A percentile compares a stretch with the other conserved stretches of the same genome.
Conservation (phyloP, 2,113 vertebrate genomes). For the Larimichthys polyactis region DNA sequence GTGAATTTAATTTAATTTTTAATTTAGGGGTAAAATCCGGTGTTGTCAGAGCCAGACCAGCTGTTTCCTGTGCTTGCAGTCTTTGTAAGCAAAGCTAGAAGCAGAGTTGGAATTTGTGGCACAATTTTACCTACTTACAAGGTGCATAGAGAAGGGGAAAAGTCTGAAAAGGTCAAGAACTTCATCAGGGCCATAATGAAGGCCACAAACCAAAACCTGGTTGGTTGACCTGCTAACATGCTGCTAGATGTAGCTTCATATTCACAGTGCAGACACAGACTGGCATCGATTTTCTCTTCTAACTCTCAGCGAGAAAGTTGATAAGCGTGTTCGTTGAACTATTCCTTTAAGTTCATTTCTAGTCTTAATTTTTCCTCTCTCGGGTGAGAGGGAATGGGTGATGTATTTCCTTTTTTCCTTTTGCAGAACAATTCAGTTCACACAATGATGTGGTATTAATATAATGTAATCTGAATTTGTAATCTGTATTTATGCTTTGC, state of each 20-base stretch:
- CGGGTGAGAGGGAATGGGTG: not conserved
- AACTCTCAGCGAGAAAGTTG: not conserved
- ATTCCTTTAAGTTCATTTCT: not conserved
- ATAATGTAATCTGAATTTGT: too few species aligned
- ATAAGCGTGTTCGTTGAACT: not conserved
- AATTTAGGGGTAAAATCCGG: not conserved
- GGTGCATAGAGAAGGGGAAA: too few species aligned
- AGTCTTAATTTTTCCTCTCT: not conserved
- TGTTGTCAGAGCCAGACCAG: too few species aligned
- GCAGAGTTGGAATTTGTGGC: too few species aligned
- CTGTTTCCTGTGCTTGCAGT: too few species aligned
- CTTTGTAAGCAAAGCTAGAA: too few species aligned
- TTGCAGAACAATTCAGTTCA: constrained; percentile 1
- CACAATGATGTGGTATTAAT: not conserved
- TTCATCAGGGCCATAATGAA: too few species aligned
- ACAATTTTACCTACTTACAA: too few species aligned
- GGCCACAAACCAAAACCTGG: too few species aligned
- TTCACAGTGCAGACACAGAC: too few species aligned
- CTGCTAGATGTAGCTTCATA: not conserved
- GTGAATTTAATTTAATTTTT: not conserved
- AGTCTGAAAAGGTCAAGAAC: too few species aligned
- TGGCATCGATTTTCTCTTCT: not conserved
- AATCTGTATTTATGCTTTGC: not conserved
- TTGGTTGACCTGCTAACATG: too few species aligned
- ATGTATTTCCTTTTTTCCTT: not conserved